Base-by-base conservation (phyloP, 2,113 vertebrate genomes). In the Cynoglossus semilaevis region DNA sequence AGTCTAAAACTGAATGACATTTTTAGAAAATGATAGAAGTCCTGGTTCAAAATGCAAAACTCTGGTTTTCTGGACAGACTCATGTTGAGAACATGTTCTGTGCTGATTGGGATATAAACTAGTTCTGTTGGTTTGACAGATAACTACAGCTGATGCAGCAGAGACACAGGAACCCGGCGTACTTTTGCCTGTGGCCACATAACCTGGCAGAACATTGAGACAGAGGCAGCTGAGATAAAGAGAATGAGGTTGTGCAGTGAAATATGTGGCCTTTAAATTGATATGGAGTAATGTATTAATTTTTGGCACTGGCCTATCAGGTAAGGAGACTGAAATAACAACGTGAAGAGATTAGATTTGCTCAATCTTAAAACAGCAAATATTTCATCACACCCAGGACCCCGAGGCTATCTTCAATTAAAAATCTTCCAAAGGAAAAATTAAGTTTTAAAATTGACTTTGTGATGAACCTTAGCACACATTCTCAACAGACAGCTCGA, bases 351-450 rank as follows among this genome's bases (percentile, higher is more conserved):
- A 81, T 77, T 61, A 67, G 68, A 81, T 63, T 76, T 73, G 57
- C 43, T 70, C 37, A 77, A 79, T 70, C 64, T 79, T 72, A 75
- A 29, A 65, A 82, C 67, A 63, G 74, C 59, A 82, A 76, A 77
- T 74, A 61, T 76, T 78, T 71, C 54, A 79, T 76, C 75, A 57
- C 54, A 35, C 48, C 17, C 64, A 77, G 66, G 40, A 44, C 53
- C 70, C 72, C 67, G 43, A 66, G 74, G 77, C 58, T 75, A 67
- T 72, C 67, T 63, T 76, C 70, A 81, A 75, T 72, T 80, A 73
- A 82, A 68, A 70, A 55, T 50, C 46, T 62, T 62, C 59, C 54
- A 62, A 56, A 42, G 58, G 49, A 73, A 71, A 83, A 83, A 77
- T 72, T 40, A 14, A 57, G 45, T 29, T 53, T 14, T 48, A 42